Evolutionary conservation across 2,113 vertebrate genomes (phyloP).

Genomic region (Climacteris rufus): DNA sequence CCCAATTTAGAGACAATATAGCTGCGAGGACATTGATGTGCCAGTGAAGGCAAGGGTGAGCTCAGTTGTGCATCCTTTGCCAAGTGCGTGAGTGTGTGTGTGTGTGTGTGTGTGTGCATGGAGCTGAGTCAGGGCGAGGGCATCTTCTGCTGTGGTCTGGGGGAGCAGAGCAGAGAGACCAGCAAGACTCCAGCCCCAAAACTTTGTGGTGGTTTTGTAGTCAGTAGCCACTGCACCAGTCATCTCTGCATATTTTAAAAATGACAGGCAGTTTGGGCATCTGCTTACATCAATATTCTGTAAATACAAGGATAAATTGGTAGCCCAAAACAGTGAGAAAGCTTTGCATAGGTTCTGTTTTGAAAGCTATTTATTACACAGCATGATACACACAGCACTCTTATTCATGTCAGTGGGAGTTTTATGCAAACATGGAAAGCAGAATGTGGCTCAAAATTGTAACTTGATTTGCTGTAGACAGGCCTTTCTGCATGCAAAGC

Average conservation of each 20-base stretch:
- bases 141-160: neutral
- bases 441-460: constrained; percentile 60
- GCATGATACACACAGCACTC: constrained; percentile 65
- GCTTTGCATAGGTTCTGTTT: constrained; percentile 65
- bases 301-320: constrained; percentile 62
- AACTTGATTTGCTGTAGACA: constrained; percentile 58
- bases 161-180: neutral
- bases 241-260: constrained; percentile 49
- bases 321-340: constrained; percentile 63
- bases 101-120: neutral
- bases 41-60: neutral
- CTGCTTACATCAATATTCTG: constrained; percentile 69
- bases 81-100: neutral
- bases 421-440: constrained; percentile 65
- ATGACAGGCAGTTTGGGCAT: constrained; percentile 58
- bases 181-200: neutral
- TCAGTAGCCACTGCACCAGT: constrained; percentile 28
- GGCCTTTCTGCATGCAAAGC: constrained; percentile 47
- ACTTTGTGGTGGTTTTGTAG: neutral
- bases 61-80: neutral
- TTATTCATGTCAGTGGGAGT: constrained; percentile 69
- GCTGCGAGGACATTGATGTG: neutral
- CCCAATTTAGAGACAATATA: neutral
- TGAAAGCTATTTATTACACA: constrained; percentile 70
- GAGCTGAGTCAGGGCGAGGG: neutral